These are phyloP conservation scores for Argya squamiceps DNA, from an alignment of 2,797 vertebrate genomes.

Conservation along the genomic window DNA sequence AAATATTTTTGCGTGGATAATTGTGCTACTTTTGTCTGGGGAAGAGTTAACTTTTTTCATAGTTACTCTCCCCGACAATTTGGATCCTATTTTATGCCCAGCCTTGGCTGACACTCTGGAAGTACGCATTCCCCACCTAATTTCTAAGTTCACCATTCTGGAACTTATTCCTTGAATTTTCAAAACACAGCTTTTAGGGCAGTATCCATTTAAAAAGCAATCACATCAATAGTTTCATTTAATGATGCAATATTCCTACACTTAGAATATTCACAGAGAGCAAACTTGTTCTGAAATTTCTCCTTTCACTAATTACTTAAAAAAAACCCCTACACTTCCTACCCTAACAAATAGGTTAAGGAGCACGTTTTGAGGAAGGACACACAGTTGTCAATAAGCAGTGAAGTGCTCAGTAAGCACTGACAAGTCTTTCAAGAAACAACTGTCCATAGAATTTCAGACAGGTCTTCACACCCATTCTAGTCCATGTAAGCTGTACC, in stretches of 20 bases:
- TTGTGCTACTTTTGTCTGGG: neutral
- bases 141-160: fast-evolving
- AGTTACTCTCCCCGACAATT: neutral
- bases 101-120: neutral
- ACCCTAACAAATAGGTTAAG: neutral
- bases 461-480: neutral
- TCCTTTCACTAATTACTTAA: neutral
- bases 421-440: neutral
- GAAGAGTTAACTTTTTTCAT: neutral
- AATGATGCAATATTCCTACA: neutral
- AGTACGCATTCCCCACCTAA: neutral
- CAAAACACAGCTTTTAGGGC: neutral
- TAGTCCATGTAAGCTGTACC: neutral
- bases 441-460: neutral
- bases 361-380: neutral
- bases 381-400: neutral
- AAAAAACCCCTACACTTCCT: neutral
- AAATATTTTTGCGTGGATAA: neutral
- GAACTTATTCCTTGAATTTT: neutral
- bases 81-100: neutral
- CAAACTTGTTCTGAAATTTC: neutral
- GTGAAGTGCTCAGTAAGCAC: neutral
- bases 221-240: neutral
- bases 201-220: neutral
- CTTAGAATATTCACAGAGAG: neutral